Conservation (phyloP, 1,140 invertebrate species). For the Bombus impatiens region DNA sequence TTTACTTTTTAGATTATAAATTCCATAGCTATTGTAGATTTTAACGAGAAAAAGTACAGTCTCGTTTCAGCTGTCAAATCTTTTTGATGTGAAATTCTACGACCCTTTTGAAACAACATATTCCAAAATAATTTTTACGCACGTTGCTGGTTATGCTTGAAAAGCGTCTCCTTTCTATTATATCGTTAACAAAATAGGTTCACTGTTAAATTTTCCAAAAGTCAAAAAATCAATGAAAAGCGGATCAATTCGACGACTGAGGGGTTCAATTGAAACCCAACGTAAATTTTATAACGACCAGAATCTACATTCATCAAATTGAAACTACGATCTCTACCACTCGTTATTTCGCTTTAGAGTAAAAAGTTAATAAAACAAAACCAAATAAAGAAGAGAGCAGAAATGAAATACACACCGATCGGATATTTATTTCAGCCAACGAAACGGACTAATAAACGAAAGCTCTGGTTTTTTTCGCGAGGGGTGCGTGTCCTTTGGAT, state of each 20-base stretch:
- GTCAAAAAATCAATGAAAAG: no score
- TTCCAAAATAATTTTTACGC: no score
- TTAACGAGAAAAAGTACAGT: not conserved
- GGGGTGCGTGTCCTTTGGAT: slow-evolving; percentile 26
- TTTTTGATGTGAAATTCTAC: no score
- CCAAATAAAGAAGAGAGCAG: not conserved
- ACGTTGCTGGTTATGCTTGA: no score
- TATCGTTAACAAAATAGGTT: no score
- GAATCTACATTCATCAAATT: not conserved
- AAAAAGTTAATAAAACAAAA: not conserved
- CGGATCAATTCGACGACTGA: no score
- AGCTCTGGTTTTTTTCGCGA: not conserved
- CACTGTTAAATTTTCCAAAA: no score
- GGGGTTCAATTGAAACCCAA: no score
- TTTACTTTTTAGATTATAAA: not conserved
- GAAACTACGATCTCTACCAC: not conserved
- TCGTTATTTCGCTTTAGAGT: not conserved
- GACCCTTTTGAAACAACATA: no score
- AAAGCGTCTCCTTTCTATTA: no score
- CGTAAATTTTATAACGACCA: no score
- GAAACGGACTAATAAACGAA: slow-evolving; percentile 20
- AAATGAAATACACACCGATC: not conserved
- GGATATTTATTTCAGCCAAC: not conserved
- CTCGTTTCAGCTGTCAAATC: no score
- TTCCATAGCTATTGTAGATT: not conserved